A percentile compares a stretch with the other conserved stretches of the same genome.
Conservation (phyloP, 2,888 invertebrate species). For the Diachrysia chrysitis region DNA sequence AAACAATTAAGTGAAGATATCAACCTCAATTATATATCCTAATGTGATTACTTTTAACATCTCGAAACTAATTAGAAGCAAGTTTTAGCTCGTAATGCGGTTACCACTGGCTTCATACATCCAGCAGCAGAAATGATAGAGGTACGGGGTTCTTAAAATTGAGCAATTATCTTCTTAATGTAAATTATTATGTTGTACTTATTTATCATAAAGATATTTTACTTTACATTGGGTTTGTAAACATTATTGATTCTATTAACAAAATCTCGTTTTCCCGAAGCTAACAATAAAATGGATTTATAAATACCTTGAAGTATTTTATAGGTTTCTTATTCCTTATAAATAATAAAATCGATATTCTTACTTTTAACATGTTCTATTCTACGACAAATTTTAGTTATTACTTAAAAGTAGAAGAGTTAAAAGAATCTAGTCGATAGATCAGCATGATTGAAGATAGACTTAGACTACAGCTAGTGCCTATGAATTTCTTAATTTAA, state of each 20-base stretch:
- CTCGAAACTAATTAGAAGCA: not conserved
- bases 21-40: not conserved
- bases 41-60: not conserved
- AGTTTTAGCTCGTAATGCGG: constrained; percentile 8
- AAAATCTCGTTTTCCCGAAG: constrained; percentile 54
- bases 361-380: constrained; percentile 85
- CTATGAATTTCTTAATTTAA: constrained; percentile 63
- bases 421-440: constrained; percentile 65
- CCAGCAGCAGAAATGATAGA: constrained; percentile 46
- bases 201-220: constrained; percentile 79
- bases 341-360: constrained; percentile 86
- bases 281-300: constrained; percentile 58
- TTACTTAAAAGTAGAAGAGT: constrained; percentile 67
- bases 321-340: constrained; percentile 72
- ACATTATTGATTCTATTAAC: constrained; percentile 51
- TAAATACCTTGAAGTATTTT: constrained; percentile 63
- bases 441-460: constrained; percentile 63
- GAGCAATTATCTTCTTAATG: constrained; percentile 85
- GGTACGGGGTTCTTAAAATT: constrained; percentile 76
- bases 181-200: constrained; percentile 82
- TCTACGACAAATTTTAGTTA: constrained; percentile 82
- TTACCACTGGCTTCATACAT: constrained; percentile 21
- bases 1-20: not conserved
- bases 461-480: constrained; percentile 57
- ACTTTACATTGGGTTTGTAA: constrained; percentile 64